Conservation (phyloP, 1,140 invertebrate genomes). For the Octopus sinensis region DNA sequence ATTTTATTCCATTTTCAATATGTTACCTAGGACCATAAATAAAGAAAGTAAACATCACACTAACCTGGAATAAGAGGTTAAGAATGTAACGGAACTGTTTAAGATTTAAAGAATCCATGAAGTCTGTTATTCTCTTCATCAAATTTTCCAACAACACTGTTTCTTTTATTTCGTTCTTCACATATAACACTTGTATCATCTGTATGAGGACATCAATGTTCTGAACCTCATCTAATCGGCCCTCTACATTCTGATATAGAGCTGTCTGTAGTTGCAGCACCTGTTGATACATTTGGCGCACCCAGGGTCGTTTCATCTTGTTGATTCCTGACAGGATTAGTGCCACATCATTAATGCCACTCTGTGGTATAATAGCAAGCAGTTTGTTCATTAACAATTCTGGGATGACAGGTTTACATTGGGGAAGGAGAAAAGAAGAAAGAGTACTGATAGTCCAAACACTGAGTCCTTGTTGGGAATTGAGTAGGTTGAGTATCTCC, state of each 20-base stretch:
- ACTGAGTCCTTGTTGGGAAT: constrained; percentile 20
- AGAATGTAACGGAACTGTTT: neutral
- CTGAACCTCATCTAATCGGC: constrained; percentile 5
- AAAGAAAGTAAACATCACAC: neutral
- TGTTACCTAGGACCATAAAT: no score
- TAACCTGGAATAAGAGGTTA: neutral
- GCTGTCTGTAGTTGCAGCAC: constrained; percentile 14
- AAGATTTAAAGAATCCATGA: neutral
- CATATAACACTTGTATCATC: constrained; percentile 7
- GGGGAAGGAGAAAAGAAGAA: constrained; percentile 23
- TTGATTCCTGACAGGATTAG: constrained; percentile 24
- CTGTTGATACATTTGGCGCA: constrained; percentile 23
- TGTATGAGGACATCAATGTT: constrained; percentile 9
- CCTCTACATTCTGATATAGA: constrained; percentile 2
- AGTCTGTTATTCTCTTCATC: constrained; percentile 6
- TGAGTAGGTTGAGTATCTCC: constrained; percentile 17
- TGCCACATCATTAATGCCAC: constrained; percentile 17
- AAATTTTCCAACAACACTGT: neutral
- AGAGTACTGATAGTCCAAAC: constrained; percentile 19
- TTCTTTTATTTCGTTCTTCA: neutral
- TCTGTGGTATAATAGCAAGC: constrained; percentile 20
- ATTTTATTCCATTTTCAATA: no score
- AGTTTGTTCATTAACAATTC: constrained; percentile 19
- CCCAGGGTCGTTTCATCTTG: constrained; percentile 25
- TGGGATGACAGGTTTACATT: constrained; percentile 17